These are phyloP conservation scores for Drosophila lacicola DNA, from an alignment of 2,888 invertebrate species.

Conservation along the genomic window DNA sequence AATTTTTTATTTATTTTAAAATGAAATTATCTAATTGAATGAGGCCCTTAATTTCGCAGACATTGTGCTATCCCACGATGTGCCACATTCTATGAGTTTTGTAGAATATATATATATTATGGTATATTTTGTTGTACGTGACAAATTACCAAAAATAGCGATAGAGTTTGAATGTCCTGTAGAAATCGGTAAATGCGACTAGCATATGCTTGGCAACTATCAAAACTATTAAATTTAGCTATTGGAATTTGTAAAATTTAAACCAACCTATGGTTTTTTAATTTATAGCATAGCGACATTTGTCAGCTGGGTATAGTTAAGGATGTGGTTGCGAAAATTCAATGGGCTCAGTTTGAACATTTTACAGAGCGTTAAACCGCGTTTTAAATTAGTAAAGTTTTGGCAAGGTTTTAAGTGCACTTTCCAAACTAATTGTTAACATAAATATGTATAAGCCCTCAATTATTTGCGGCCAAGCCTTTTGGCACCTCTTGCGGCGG, in stretches of 20 bases:
- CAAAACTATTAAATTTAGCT: no score
- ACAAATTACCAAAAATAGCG: slow-evolving; percentile 47
- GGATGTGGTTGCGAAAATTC: slow-evolving; percentile 18
- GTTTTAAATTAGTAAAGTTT: neutral
- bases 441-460: slow-evolving; percentile 20
- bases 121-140: slow-evolving; percentile 47
- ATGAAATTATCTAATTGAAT: slow-evolving; percentile 72
- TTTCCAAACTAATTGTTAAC: slow-evolving; percentile 30
- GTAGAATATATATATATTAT: slow-evolving; percentile 16
- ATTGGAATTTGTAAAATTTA: no score
- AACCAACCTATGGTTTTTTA: no score
- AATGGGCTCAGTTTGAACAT: slow-evolving; percentile 13
- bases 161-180: slow-evolving; percentile 24
- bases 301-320: neutral
- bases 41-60: slow-evolving; percentile 63
- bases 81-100: slow-evolving; percentile 14
- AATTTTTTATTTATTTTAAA: slow-evolving; percentile 66
- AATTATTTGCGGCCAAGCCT: slow-evolving; percentile 7
- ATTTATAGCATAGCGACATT: no score
- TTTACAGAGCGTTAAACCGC: slow-evolving; percentile 10
- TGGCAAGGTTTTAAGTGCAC: slow-evolving; percentile 14
- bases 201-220: no score
- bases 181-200: no score
- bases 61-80: slow-evolving; percentile 40
- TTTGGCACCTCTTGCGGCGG: slow-evolving; percentile 21